Evolutionary conservation across 2,113 vertebrate species (phyloP).

Genomic region (Callipepla californica): DNA sequence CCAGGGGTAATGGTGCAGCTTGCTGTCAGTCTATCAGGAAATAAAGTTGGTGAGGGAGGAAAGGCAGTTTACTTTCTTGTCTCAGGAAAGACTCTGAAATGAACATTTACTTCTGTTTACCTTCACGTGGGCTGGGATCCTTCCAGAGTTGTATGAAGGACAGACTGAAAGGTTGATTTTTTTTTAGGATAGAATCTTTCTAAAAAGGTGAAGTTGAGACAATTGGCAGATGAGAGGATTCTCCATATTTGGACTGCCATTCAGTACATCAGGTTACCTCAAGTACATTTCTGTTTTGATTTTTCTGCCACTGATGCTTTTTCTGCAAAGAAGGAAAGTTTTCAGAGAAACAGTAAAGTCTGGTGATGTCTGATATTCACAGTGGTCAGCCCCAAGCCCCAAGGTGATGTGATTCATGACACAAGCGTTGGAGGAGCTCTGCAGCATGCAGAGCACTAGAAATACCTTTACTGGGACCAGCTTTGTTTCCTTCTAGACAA

Average conservation of each 20-base stretch:
- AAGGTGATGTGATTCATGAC: fast-evolving
- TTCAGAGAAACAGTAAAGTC: neutral
- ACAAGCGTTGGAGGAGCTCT: neutral
- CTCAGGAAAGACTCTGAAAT: neutral
- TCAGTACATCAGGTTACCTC: neutral
- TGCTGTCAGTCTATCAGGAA: fast-evolving
- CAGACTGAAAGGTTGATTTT: neutral
- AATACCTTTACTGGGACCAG: neutral
- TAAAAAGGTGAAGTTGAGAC: neutral
- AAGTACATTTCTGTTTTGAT: neutral
- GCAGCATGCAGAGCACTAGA: neutral
- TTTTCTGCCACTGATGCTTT: neutral
- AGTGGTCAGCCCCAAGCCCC: neutral
- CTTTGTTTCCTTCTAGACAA: neutral
- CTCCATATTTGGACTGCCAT: neutral
- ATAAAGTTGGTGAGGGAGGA: neutral
- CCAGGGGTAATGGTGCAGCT: neutral
- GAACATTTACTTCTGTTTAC: neutral
- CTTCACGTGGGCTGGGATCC: neutral
- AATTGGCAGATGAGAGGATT: neutral
- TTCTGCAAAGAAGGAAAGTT: neutral
- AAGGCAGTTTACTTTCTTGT: neutral
- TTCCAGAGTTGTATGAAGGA: neutral
- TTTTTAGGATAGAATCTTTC: neutral
- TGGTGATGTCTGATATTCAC: neutral